Evolutionary conservation across 1,140 invertebrate species (phyloP), one percentile per base, ranked within the genome.

Genomic region (Rhyzopertha dominica): DNA sequence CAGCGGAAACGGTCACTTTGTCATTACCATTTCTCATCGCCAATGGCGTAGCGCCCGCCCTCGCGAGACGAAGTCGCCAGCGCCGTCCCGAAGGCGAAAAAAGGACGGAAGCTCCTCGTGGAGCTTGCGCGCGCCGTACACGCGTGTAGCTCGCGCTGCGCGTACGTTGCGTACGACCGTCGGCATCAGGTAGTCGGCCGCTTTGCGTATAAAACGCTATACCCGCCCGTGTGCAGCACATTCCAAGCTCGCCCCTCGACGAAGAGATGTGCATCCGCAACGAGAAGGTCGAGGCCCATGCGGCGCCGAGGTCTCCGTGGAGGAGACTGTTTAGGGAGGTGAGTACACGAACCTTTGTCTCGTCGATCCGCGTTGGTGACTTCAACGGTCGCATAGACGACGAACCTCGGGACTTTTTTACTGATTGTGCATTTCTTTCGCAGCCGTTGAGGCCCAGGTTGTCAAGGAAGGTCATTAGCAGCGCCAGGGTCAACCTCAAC

Each of bases 401-500:
- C 5, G 22, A 24, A 8, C 10, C 13, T 20, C 16, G 12, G 19
- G n/a, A n/a, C n/a, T n/a, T n/a, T n/a, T n/a, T 47, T 22, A 24
- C 24, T 29, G 14, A 22, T 4, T 30, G 18, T 39, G n/a, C 31
- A 20, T 45, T 36, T 54, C 53, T 8, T 47, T 55, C 51, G 7
- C 49, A 76, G 73, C 63, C 64, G 57, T 63, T 68, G 25, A 75
- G 72, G 52, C 70, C 70, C 17, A 67, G 66, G 48, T 63, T 77
- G 13, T 69, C 73, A 3, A 62, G 73, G 31, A 70, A 69, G 39
- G 67, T 77, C 51, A 62, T 68, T 23, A 62, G 62, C 39, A 70
- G 70, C 14, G 67, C 73, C 43, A 71, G 69, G 43, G 68, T 77
- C 54, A 76, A 77, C 56, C 65, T 77, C 17, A 76, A 77, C 59